Conservation (phyloP, 2,797 vertebrate species). For the Hapalemur alaotrensis region DNA sequence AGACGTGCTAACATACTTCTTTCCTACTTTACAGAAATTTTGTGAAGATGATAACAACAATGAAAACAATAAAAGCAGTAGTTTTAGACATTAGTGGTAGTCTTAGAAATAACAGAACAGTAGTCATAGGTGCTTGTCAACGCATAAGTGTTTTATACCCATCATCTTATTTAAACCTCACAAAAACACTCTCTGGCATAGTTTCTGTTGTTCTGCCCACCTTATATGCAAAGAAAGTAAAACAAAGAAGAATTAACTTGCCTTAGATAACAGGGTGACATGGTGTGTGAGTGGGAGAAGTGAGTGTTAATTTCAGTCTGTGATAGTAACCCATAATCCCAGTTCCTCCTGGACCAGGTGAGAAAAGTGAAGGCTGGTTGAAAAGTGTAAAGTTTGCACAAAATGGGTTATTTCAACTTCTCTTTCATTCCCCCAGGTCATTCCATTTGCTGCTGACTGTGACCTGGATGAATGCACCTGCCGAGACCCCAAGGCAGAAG, state of each 20-base stretch:
- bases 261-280: not conserved
- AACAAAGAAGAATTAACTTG: not conserved
- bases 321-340: not conserved
- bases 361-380: not conserved
- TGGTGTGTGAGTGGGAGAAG: not conserved
- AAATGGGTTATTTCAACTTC: not conserved
- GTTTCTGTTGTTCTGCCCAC: not conserved
- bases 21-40: not conserved
- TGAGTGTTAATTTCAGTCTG: not conserved
- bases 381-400: not conserved
- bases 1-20: not conserved
- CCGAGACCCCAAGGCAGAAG: conserved; percentile 94
- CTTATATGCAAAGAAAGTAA: not conserved
- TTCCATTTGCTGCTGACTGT: conserved; percentile 96
- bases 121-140: not conserved
- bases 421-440: conserved; percentile 87
- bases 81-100: not conserved
- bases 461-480: conserved; percentile 96
- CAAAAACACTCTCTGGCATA: not conserved
- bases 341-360: not conserved
- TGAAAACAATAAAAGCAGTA: not conserved
- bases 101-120: not conserved
- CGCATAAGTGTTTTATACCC: not conserved
- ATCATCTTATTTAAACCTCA: conserved; percentile 32
- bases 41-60: not conserved